Evolutionary conservation across 2,888 invertebrate species (phyloP), one percentile per base, ranked within the genome.

Genomic region (Bibio marci): DNA sequence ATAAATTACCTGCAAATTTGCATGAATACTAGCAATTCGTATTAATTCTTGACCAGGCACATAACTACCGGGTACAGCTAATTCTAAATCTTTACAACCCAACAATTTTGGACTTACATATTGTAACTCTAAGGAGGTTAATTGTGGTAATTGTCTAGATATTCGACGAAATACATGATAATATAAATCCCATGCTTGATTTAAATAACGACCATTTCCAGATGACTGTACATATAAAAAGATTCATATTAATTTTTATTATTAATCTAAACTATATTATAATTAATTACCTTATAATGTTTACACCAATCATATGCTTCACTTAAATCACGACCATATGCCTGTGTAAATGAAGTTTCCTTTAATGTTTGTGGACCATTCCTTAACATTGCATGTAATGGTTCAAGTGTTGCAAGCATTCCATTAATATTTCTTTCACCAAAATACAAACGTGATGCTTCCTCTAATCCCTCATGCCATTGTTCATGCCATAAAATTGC

Each of bases 401-500:
- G 97, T 52, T 94, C 92, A 42, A 99, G 63, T 0, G 90, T 87
- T 46, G 85, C 83, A 54, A 98, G 82, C 98, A 99, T 98, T 7
- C 90, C 95, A 44, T 83, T 80, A 0, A 92, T 83, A 56, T 98
- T 94, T 43, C 82, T 73, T 58, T 98, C 98, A 3, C 92, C 94
- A 59, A 97, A 98, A 59, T 92, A 98, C 10, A 97, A 64, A 56
- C 82, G 65, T 5, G 87, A 88, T 0, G 95, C 95, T 57, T 97
- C 95, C 52, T 88, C 87, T 15, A 98, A 63, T 0, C 94, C 97
- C 58, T 98, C 98, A 55, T 97, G 92, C 98, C 98, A 99, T 52
- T 94, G 78, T 58, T 98, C 98, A 55, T 98, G 97, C 98, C 98
- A 99, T 14, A 99, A 65, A 47, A 99, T 99, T 2, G 98, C 97